These are phyloP conservation scores for Tenebrosternarchus preto DNA, from an alignment of 2,113 vertebrate species.

Conservation along the genomic window DNA sequence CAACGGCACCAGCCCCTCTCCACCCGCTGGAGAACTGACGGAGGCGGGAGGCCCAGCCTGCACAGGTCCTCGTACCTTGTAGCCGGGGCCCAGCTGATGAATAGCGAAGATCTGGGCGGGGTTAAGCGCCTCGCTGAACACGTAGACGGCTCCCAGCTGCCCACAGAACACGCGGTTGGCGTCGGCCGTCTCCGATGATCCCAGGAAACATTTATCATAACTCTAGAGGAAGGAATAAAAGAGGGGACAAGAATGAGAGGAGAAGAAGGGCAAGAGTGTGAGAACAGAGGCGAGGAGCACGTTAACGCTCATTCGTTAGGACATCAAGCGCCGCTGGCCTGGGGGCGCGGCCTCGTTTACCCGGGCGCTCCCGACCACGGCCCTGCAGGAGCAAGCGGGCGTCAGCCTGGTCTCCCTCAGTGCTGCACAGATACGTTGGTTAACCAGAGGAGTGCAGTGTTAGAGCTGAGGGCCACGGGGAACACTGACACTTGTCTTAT, in stretches of 20 bases:
- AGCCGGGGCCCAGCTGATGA: constrained; percentile 96
- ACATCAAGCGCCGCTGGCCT: too few relatives aligned
- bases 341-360: too few relatives aligned
- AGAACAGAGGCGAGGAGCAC: too few relatives aligned
- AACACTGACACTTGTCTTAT: too few relatives aligned
- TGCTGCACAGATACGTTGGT: too few relatives aligned
- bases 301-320: constrained; percentile 1
- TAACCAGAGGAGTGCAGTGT: neutral
- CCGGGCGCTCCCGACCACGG: too few relatives aligned
- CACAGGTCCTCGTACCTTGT: constrained; percentile 83
- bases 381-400: too few relatives aligned
- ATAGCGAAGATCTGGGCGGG: constrained; percentile 98
- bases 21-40: too few relatives aligned
- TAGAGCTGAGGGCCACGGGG: neutral
- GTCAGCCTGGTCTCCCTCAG: too few relatives aligned
- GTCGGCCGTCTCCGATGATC: constrained; percentile 97
- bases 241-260: too few relatives aligned
- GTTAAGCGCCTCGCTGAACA: constrained; percentile 98
- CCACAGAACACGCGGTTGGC: constrained; percentile 98
- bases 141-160: constrained; percentile 95
- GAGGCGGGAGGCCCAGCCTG: neutral
- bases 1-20: too few relatives aligned
- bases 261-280: too few relatives aligned
- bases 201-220: constrained; percentile 99
- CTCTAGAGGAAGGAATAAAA: constrained; percentile 76